Conservation (phyloP, 2,888 invertebrate genomes). For the Dryomyza anilis region DNA sequence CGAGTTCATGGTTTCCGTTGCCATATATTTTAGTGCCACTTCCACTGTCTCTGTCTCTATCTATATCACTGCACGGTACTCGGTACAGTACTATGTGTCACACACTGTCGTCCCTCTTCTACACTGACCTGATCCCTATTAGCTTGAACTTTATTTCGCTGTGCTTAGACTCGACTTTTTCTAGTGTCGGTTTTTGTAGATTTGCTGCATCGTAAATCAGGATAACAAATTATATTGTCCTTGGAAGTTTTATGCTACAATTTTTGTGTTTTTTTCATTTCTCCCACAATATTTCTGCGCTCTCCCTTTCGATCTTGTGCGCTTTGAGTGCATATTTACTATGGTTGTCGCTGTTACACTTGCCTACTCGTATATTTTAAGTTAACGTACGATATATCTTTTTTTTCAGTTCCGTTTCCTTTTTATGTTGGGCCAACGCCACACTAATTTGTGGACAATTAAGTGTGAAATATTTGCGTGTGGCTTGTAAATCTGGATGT, state of each 20-base stretch:
- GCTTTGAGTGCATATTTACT: neutral
- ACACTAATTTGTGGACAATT: conserved; percentile 27
- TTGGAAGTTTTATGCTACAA: conserved; percentile 26
- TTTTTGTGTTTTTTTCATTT: neutral
- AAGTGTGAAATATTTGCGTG: conserved; percentile 24
- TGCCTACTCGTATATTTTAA: conserved; percentile 1
- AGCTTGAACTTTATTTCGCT: neutral
- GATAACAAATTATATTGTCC: conserved; percentile 37
- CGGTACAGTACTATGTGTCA: too few relatives aligned
- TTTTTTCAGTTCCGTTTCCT: neutral
- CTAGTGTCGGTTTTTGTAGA: conserved; percentile 10
- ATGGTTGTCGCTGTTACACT: neutral
- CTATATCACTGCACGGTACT: neutral
- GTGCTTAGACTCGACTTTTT: conserved; percentile 10
- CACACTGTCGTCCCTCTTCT: neutral
- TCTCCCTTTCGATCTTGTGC: neutral
- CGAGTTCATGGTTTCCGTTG: conserved; percentile 5
- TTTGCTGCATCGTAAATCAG: conserved; percentile 34
- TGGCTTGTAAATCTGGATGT: too few relatives aligned
- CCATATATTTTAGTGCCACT: neutral
- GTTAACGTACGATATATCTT: conserved; percentile 6
- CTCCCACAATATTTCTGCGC: neutral
- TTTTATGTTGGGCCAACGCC: neutral
- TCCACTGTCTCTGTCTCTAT: neutral
- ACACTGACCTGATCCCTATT: neutral